These are phyloP conservation scores for Stylophora pistillata DNA, from an alignment of 64 coral and sea anemone genomes.

Conservation along the genomic window DNA sequence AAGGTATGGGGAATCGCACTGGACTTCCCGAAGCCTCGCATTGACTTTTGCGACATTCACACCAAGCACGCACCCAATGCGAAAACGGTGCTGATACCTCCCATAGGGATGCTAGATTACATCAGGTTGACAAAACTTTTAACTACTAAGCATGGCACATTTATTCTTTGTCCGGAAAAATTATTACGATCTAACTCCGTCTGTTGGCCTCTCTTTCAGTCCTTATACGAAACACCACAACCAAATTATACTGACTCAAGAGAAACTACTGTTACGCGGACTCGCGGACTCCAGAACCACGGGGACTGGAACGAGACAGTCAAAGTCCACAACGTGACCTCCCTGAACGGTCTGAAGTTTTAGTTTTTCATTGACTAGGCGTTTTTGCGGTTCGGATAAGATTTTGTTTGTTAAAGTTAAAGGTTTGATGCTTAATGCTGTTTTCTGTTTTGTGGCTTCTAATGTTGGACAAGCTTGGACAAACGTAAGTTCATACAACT, in stretches of 20 bases:
- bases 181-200: conserved; percentile 8
- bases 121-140: not conserved
- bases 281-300: too few species aligned
- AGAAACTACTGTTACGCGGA: too few species aligned
- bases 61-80: conserved; percentile 19
- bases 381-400: too few species aligned
- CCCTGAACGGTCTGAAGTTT: too few species aligned
- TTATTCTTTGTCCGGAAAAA: conserved; percentile 14
- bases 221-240: conserved; percentile 1
- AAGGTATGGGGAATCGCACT: conserved; percentile 4
- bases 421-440: too few species aligned
- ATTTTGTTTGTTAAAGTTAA: too few species aligned
- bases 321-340: too few species aligned
- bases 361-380: too few species aligned
- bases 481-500: too few species aligned
- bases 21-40: not conserved
- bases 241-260: conserved; percentile 19
- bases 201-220: conserved; percentile 23
- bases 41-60: not conserved
- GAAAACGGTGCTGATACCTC: conserved; percentile 7
- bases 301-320: too few species aligned
- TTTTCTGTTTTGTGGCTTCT: too few species aligned
- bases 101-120: not conserved
- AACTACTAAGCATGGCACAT: conserved; percentile 2
- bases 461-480: too few species aligned